Evolutionary conservation across 2,113 vertebrate genomes (phyloP).

Genomic region (Syngnathus floridae): DNA sequence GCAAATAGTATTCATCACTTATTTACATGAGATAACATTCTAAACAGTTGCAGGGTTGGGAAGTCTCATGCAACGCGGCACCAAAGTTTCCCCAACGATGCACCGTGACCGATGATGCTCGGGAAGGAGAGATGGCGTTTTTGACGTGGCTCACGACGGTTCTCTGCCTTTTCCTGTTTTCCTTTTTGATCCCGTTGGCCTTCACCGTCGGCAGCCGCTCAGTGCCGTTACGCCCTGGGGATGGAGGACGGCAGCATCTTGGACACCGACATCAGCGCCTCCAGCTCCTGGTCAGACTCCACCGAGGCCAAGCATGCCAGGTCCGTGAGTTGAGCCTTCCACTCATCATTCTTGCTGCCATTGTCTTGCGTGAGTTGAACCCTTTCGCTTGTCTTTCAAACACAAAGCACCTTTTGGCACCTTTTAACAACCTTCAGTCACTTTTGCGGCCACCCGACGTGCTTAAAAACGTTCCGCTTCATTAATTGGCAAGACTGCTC

Average conservation of each 20-base stretch:
- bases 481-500: not conserved
- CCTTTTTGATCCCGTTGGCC: not conserved
- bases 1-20: no score
- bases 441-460: no score
- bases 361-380: no score
- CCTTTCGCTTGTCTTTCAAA: no score
- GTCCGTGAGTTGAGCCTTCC: conserved; percentile 50
- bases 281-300: conserved; percentile 90
- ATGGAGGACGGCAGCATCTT: conserved; percentile 89
- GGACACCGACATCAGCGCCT: conserved; percentile 84
- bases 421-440: no score
- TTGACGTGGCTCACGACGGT: conserved; percentile 20
- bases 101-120: conserved; percentile 39
- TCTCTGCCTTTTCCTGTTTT: not conserved
- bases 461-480: not conserved
- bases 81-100: conserved; percentile 50
- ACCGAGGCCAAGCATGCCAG: conserved; percentile 89
- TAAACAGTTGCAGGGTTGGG: not conserved
- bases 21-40: no score
- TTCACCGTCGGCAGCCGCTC: conserved; percentile 60
- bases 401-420: no score
- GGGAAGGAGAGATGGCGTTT: conserved; percentile 47
- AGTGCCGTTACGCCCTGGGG: conserved; percentile 88
- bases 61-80: conserved; percentile 17
- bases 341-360: not conserved